Conservation (phyloP, 2,113 vertebrate genomes). For the Plectropomus leopardus region DNA sequence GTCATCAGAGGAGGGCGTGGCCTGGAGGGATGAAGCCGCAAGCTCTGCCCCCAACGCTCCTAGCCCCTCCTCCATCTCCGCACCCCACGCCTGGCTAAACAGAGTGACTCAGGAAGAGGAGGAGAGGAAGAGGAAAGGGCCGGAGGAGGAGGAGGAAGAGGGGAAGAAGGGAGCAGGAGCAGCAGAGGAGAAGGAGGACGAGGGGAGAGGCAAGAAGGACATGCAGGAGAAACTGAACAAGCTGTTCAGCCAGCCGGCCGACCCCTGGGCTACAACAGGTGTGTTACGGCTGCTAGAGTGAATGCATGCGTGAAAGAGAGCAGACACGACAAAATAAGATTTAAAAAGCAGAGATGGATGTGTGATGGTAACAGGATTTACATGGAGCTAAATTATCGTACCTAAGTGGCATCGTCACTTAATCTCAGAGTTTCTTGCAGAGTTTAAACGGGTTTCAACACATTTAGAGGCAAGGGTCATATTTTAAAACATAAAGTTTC, state of each 20-base stretch:
- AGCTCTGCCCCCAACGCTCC: slow-evolving; percentile 53
- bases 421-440: neutral
- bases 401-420: neutral
- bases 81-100: slow-evolving; percentile 83
- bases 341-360: neutral
- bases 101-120: slow-evolving; percentile 89
- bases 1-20: slow-evolving; percentile 67
- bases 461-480: too few species aligned
- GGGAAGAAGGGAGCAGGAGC: slow-evolving; percentile 65
- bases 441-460: neutral
- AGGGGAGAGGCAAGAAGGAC: slow-evolving; percentile 84
- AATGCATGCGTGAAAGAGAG: neutral
- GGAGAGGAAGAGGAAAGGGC: slow-evolving; percentile 81
- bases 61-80: slow-evolving; percentile 58
- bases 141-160: slow-evolving; percentile 88
- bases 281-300: neutral
- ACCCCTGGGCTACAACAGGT: slow-evolving; percentile 91
- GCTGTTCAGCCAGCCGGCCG: slow-evolving; percentile 89
- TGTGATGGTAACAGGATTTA: neutral
- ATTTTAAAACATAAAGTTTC: neutral
- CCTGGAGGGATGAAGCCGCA: slow-evolving; percentile 75
- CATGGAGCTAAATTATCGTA: neutral
- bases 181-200: slow-evolving; percentile 72
- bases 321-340: neutral
- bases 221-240: slow-evolving; percentile 90